Evolutionary conservation across 92 coral and sea anemone species (phyloP).

Genomic region (Pocillopora grandis): DNA sequence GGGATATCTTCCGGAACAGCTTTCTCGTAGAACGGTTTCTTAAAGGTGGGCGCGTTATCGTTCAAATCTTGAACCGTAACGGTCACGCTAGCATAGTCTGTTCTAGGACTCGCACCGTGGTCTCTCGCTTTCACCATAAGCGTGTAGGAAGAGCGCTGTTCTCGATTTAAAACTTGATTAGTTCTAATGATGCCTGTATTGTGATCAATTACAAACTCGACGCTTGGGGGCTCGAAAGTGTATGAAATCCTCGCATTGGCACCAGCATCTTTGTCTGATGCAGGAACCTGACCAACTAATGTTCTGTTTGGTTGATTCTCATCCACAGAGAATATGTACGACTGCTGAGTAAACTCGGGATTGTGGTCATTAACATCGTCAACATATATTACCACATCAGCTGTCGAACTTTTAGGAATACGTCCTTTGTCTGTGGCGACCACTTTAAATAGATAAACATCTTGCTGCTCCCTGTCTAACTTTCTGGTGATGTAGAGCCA

Average conservation of each 20-base stretch:
- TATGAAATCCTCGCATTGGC: slow-evolving; percentile 73
- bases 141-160: slow-evolving; percentile 51
- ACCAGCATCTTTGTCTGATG: slow-evolving; percentile 82
- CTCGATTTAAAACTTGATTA: slow-evolving; percentile 71
- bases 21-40: slow-evolving; percentile 44
- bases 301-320: slow-evolving; percentile 78
- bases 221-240: slow-evolving; percentile 58
- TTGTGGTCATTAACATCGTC: slow-evolving; percentile 85
- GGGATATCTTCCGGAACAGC: slow-evolving; percentile 66
- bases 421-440: slow-evolving; percentile 82
- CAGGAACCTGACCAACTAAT: slow-evolving; percentile 71
- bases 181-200: slow-evolving; percentile 78
- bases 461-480: slow-evolving; percentile 77
- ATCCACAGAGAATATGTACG: slow-evolving; percentile 60
- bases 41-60: slow-evolving; percentile 83
- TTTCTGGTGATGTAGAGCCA: slow-evolving; percentile 62
- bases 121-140: slow-evolving; percentile 77
- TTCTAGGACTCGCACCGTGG: slow-evolving; percentile 65
- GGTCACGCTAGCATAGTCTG: slow-evolving; percentile 60
- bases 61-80: slow-evolving; percentile 73
- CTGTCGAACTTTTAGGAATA: slow-evolving; percentile 66
- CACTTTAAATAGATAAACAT: slow-evolving; percentile 56
- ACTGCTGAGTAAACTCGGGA: slow-evolving; percentile 60
- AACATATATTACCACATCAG: slow-evolving; percentile 75
- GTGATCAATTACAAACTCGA: slow-evolving; percentile 65